Evolutionary conservation across 2,113 vertebrate species (phyloP), one percentile per base, ranked within the genome.

Genomic region (Sylvietta virens): DNA sequence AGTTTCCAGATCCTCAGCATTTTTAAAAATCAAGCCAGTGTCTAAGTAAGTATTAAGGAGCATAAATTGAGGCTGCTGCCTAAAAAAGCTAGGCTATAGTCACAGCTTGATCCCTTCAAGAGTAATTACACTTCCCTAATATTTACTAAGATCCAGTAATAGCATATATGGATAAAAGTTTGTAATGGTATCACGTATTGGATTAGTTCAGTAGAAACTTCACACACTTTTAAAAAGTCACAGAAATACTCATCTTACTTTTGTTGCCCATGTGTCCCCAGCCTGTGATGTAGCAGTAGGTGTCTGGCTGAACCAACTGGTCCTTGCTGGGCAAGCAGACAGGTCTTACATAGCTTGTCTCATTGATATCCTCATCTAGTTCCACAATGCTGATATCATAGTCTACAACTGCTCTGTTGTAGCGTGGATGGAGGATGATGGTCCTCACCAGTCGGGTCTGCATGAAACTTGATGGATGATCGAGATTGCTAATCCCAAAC

Each of bases 221-320:
- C 62, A 48, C 6, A 19, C 7, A 24, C 73, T 81, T 81, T 64
- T 30, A 24, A 51, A 31, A 19, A 71, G 23, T 31, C 28, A 24
- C 33, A 54, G 50, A 69, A 87, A 24, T 26, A 47, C 0, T 81
- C 4, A 23, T 48, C 99, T 99, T 98, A 99, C 99, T 99, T 97
- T 98, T 98, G 98, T 98, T 99, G 81, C 99, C 99, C 98, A 98
- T 99, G 97, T 99, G 99, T 40, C 99, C 99, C 99, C 99, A 99
- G 95, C 99, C 99, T 1, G 99, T 99, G 98, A 99, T 99, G 95
- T 98, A 99, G 88, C 99, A 99, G 97, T 99, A 99, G 6, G 98
- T 98, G 60, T 99, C 98, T 0, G 99, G 97, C 31, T 94, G 96
- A 10, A 98, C 98, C 30, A 97, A 76, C 95, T 98, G 98, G 21